phyloP scores from a whole-genome alignment of 2,888 invertebrate species.

The Phengaris arion region DNA sequence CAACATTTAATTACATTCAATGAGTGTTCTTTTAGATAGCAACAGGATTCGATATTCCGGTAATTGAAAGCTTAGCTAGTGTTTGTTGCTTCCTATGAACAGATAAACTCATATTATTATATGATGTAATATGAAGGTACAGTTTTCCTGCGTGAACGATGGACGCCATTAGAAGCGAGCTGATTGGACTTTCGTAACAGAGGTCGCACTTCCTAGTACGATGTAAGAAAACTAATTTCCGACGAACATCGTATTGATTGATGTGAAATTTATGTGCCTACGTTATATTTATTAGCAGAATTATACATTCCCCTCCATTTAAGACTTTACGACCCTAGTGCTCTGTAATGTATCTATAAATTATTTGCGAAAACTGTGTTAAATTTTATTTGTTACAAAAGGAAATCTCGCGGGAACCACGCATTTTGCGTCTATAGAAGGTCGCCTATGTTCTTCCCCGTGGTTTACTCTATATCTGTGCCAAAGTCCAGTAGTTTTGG shows the following conservation, averaged over 20 bases:
- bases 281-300: no score
- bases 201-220: constrained; percentile 10
- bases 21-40: constrained; percentile 5
- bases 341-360: no score
- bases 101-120: no score
- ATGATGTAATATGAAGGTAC: background rate
- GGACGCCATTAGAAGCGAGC: background rate
- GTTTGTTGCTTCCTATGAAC: background rate
- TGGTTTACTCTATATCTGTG: no score
- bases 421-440: no score
- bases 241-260: background rate
- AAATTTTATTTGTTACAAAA: no score
- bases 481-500: no score
- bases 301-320: no score
- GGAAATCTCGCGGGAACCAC: no score
- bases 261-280: background rate
- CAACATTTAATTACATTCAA: constrained; percentile 17
- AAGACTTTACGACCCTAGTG: no score
- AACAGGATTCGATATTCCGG: background rate
- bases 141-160: background rate
- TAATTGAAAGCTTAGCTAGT: background rate
- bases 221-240: constrained; percentile 15
- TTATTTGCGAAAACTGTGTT: no score
- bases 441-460: no score
- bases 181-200: constrained; percentile 16